These are phyloP conservation scores for Ailurus styani DNA, from an alignment of 2,113 vertebrate species.

Conservation along the genomic window DNA sequence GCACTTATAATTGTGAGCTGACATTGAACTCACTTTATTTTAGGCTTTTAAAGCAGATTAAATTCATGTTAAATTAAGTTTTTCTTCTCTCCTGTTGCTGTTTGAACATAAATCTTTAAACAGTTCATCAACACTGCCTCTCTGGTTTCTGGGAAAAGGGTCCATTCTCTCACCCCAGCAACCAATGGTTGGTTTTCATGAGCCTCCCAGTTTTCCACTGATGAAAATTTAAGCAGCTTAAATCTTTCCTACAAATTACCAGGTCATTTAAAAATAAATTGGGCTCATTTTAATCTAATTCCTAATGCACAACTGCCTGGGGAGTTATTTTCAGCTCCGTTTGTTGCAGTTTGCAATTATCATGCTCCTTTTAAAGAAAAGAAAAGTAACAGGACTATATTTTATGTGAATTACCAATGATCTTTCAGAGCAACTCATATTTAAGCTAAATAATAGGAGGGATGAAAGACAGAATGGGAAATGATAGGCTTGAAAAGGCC, in stretches of 20 bases:
- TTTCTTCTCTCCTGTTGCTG: background rate
- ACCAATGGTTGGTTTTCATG: background rate
- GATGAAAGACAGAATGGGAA: conserved; percentile 30
- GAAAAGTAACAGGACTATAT: conserved; percentile 74
- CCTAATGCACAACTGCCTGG: conserved; percentile 79
- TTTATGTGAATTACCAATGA: conserved; percentile 73
- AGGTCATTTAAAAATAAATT: conserved; percentile 82
- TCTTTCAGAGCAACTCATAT: conserved; percentile 71
- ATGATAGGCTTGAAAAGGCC: background rate
- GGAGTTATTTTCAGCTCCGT: conserved; percentile 83
- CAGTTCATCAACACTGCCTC: background rate
- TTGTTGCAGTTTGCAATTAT: conserved; percentile 80
- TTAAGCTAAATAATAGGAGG: conserved; percentile 65
- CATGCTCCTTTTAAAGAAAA: conserved; percentile 78
- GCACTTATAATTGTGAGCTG: background rate
- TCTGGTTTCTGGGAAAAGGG: background rate
- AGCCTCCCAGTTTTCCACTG: conserved; percentile 58
- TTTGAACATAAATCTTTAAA: conserved; percentile 28
- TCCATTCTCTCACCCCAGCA: background rate
- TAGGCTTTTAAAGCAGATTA: background rate
- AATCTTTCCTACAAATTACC: conserved; percentile 77
- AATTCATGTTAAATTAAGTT: background rate
- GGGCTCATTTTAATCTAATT: conserved; percentile 83
- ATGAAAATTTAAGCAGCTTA: conserved; percentile 74
- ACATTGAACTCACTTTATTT: conserved; percentile 22